Base-by-base conservation (phyloP, 2,797 vertebrate species). In the Dermochelys coriacea region DNA sequence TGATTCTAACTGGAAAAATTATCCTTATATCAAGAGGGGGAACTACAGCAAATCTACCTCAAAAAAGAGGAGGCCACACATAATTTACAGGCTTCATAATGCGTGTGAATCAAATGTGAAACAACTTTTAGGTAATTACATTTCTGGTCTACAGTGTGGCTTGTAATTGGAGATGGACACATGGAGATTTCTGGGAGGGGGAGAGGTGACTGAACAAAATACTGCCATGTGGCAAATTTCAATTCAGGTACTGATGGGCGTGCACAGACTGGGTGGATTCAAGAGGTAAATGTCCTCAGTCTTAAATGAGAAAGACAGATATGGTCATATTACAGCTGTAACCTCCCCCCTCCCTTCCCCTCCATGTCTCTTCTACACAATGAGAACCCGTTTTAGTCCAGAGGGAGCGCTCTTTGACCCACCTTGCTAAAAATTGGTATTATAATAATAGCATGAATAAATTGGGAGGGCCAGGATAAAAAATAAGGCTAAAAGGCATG, bases 111-210 rank as follows among this genome's bases (percentile, higher is more conserved):
- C 97, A 98, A 98, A 98, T 98, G 97, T 97, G 97, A 97, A 98
- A 97, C 97, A 98, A 98, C 97, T 98, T 98, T 98, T 97, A 98
- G 97, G 96, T 97, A 98, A 98, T 98, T 98, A 98, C 94, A 97
- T 98, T 98, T 98, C 95, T 96, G 97, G 97, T 98, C 98, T 97
- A 97, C 95, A 97, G 97, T 84, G 88, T 97, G 98, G 97, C 97
- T 98, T 93, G 90, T 94, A 96, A 96, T 91, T 94, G 95, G 91
- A 94, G 97, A 91, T 94, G 95, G 94, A 96, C 51, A 91, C 93
- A 94, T 81, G 86, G 96, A 96, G 95, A 96, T 98, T 98, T 97
- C 80, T 52, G 90, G 88, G 57, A 1, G 0, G 51, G 51, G 54
- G 6, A 82, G 8, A 2, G 81, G 14, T 37, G 79, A 82, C 84